Evolutionary conservation across 2,888 invertebrate genomes (phyloP), one percentile per base, ranked within the genome.

Genomic region (Priocnemis perturbator): DNA sequence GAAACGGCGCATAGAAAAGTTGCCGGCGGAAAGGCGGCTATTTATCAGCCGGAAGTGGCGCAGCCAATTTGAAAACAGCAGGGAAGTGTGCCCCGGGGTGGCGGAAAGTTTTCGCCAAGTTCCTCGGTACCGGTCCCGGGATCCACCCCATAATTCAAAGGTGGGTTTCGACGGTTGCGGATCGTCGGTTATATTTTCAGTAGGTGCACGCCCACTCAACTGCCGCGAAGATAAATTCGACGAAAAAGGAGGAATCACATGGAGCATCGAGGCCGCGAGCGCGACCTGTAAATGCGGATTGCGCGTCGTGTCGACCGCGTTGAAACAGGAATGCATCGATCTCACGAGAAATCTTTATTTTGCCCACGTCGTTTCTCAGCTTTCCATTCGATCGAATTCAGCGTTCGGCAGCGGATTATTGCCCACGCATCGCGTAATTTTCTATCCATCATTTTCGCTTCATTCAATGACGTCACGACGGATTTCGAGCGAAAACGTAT

Each of bases 31-130:
- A 73, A 77, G 70, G 68, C 58, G 64, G 76, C 73, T 79, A 78
- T 79, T 79, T 79, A 77, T 79, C 80, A 71, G 72, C 67, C 73
- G 76, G 76, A 79, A 77, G 77, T 75, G 67, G 73, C 71, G 69
- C 65, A 68, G 67, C 69, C 77, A 79, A 79, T 79, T 79, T 78
- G 72, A 77, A 79, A 79, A 79, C 77, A 72, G 72, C 67, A 73
- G 68, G 72, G 71, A 79, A 79, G 74, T 71, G 69, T 64, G 67
- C 64, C 67, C 65, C 71, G 64, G 64, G 64, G 55, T 48, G 62
- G 62, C 61, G 64, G 62, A 70, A 77, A 73, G 61, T 71, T 78
- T 73, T 64, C 59, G 71, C 58, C 71, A 74, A 78, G 71, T 76
- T 78, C 50, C 50, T 50, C 50, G n/a, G 1, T 19, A 60, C 64